Evolutionary conservation across 2,888 invertebrate genomes (phyloP).

Genomic region (Petrolisthes manimaculis): DNA sequence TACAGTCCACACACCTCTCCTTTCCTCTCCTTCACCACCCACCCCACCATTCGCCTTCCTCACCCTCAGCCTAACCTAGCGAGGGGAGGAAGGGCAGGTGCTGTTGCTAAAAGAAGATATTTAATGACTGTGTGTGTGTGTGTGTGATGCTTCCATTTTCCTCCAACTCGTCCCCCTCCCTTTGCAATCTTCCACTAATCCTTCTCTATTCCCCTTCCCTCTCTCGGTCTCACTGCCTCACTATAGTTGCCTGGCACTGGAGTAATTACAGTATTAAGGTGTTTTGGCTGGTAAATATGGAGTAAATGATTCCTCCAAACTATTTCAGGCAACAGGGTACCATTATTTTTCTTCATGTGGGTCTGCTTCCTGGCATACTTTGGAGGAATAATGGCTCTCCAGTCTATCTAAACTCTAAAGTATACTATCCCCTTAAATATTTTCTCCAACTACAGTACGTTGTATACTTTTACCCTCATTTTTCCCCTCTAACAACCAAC

Average conservation of each 20-base stretch:
- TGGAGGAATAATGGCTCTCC: neutral
- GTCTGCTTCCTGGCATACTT: too few relatives aligned
- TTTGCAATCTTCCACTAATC: neutral
- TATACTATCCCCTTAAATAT: neutral
- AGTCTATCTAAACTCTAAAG: neutral
- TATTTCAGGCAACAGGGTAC: too few relatives aligned
- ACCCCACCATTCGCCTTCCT: neutral
- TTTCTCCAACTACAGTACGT: neutral
- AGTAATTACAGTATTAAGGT: neutral
- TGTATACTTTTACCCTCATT: neutral
- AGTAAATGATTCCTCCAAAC: too few relatives aligned
- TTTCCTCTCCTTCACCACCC: constrained; percentile 7
- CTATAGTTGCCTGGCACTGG: neutral
- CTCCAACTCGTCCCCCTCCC: neutral
- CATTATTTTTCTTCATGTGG: too few relatives aligned
- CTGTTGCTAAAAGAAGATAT: too few relatives aligned
- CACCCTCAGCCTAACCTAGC: neutral
- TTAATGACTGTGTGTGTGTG: too few relatives aligned
- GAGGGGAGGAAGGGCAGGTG: neutral
- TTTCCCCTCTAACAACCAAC: neutral
- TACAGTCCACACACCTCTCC: neutral
- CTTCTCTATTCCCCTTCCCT: neutral
- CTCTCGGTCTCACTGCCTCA: neutral
- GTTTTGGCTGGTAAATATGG: neutral
- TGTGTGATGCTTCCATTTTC: neutral